These are phyloP conservation scores for Lepus timidus DNA, from an alignment of 2,113 vertebrate species.

Conservation along the genomic window DNA sequence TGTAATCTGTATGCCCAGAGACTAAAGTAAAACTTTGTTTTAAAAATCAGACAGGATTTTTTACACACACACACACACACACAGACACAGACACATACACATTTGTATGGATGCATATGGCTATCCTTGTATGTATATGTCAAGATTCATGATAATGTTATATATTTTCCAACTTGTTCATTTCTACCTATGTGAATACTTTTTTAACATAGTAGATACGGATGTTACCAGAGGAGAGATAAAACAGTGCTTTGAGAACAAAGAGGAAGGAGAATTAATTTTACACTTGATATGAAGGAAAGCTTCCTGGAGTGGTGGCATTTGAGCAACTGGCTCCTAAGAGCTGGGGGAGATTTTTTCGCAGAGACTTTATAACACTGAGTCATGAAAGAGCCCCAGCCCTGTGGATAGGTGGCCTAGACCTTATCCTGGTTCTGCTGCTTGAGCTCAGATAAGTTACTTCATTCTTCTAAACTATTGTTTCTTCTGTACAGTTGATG, in stretches of 20 bases:
- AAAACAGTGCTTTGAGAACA: not conserved
- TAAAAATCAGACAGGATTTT: not conserved
- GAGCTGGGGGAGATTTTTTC: not conserved
- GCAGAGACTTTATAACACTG: not conserved
- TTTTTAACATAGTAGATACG: not conserved
- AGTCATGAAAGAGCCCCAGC: not conserved
- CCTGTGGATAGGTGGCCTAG: not conserved
- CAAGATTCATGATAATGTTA: not conserved
- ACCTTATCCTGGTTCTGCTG: slow-evolving; percentile 8
- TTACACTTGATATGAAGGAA: not conserved
- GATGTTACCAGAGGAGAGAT: slow-evolving; percentile 3
- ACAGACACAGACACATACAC: not conserved
- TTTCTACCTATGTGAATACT: not conserved
- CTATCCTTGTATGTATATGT: not conserved
- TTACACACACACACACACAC: not conserved
- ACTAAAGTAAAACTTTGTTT: not conserved
- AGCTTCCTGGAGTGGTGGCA: slow-evolving; percentile 16
- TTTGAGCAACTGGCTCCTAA: not conserved
- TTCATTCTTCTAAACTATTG: not conserved
- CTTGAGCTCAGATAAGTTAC: slow-evolving; percentile 31
- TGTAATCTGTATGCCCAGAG: not conserved
- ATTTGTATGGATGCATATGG: not conserved
- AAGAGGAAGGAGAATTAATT: slow-evolving; percentile 8
- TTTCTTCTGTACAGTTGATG: slow-evolving; percentile 14
- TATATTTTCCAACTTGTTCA: slow-evolving; percentile 20